These are phyloP conservation scores for Oenanthe melanoleuca DNA, from an alignment of 2,113 vertebrate genomes.

Conservation along the genomic window DNA sequence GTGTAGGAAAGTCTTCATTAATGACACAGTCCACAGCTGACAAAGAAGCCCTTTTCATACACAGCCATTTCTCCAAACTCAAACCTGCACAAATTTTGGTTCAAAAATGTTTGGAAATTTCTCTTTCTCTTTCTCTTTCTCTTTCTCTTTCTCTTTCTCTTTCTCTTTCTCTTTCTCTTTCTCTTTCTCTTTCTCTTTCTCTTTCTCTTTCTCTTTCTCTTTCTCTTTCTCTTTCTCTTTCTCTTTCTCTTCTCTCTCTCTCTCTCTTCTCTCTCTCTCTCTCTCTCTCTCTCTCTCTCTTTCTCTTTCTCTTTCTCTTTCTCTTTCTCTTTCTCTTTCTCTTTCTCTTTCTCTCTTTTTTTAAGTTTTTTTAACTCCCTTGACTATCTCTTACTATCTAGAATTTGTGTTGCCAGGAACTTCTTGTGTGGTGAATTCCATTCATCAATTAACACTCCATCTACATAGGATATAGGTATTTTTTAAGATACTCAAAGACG, in stretches of 20 bases:
- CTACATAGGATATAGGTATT: not conserved
- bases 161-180: too few species aligned
- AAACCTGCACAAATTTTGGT: not conserved
- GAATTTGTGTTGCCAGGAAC: not conserved
- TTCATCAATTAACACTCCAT: not conserved
- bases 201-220: too few species aligned
- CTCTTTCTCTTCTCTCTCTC: too few species aligned
- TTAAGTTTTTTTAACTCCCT: rapidly evolving
- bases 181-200: too few species aligned
- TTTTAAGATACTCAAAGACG: not conserved
- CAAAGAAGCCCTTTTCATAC: rapidly evolving
- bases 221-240: too few species aligned
- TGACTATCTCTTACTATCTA: not conserved
- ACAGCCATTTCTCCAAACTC: not conserved
- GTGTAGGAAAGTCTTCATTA: not conserved
- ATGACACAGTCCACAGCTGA: not conserved
- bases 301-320: too few species aligned
- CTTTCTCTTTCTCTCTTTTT: too few species aligned
- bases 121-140: not conserved
- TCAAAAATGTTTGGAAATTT: not conserved
- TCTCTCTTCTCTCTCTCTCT: too few species aligned
- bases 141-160: too few species aligned
- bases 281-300: too few species aligned
- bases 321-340: too few species aligned
- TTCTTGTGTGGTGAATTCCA: not conserved